A percentile compares a stretch with the other conserved stretches of the same genome.
These are phyloP conservation scores for Leucoptera coffeella DNA, from an alignment of 2,888 invertebrate genomes.

Conservation along the genomic window DNA sequence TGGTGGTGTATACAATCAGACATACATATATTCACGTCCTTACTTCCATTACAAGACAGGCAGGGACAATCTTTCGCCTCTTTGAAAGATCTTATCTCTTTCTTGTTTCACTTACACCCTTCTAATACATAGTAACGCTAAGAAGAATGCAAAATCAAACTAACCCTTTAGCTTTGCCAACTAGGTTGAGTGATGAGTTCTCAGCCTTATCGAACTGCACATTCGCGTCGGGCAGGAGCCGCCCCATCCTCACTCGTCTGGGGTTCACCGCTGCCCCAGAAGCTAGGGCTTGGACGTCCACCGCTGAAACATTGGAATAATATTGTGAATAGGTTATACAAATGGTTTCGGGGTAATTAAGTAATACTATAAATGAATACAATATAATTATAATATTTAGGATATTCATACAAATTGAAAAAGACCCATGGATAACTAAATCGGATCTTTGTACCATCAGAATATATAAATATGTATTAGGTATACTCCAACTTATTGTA, in stretches of 20 bases:
- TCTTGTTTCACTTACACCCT: too few species aligned
- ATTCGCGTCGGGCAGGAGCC: slow-evolving; percentile 78
- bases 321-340: not conserved
- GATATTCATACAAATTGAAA: not conserved
- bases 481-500: too few species aligned
- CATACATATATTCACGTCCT: too few species aligned
- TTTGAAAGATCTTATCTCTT: too few species aligned
- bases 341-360: not conserved
- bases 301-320: slow-evolving; percentile 36
- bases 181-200: slow-evolving; percentile 80
- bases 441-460: not conserved
- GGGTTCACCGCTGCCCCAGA: slow-evolving; percentile 69
- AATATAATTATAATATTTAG: not conserved
- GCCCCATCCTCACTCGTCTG: slow-evolving; percentile 70
- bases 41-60: too few species aligned
- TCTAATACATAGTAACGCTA: not conserved
- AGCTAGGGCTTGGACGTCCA: slow-evolving; percentile 71
- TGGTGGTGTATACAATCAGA: too few species aligned
- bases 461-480: too few species aligned
- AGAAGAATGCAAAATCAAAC: slow-evolving; percentile 5
- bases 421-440: not conserved
- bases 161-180: slow-evolving; percentile 85
- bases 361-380: slow-evolving; percentile 3
- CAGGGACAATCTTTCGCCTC: too few species aligned
- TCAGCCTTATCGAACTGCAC: slow-evolving; percentile 94